Evolutionary conservation across 2,113 vertebrate species (phyloP).

Genomic region (Protobothrops mucrosquamatus): DNA sequence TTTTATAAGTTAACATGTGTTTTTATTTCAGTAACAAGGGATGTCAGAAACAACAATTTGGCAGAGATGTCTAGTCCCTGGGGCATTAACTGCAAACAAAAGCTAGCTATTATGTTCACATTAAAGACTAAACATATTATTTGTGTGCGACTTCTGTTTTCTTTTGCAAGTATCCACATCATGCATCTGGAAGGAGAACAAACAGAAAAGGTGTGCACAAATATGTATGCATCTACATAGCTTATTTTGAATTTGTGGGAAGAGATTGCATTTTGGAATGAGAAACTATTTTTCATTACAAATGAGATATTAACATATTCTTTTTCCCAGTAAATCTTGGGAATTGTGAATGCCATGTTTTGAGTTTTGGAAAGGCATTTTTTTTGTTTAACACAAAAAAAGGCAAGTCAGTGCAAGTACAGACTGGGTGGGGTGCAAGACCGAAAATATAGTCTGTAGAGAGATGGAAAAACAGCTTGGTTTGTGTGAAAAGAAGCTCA

Average conservation of each 20-base stretch:
- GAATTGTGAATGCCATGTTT: conserved; percentile 14
- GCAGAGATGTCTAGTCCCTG: conserved; percentile 14
- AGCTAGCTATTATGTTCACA: conserved; percentile 10
- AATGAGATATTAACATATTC: conserved; percentile 17
- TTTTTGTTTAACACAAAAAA: neutral
- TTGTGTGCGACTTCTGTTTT: neutral
- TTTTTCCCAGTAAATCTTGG: neutral
- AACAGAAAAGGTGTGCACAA: neutral
- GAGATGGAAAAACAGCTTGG: conserved; percentile 33
- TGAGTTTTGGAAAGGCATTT: conserved; percentile 33
- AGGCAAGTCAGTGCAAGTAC: conserved; percentile 40
- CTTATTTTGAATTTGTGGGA: neutral
- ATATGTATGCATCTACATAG: neutral
- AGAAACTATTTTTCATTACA: conserved; percentile 9
- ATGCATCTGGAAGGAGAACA: neutral
- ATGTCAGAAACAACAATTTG: neutral
- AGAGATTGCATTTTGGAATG: neutral
- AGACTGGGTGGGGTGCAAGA: neutral
- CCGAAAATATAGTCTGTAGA: neutral
- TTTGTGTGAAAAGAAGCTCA: neutral
- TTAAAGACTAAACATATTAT: neutral
- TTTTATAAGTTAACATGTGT: neutral
- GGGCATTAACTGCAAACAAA: conserved; percentile 37
- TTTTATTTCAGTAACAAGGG: neutral
- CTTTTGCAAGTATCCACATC: neutral